A percentile compares a stretch with the other conserved stretches of the same genome.
Evolutionary conservation across 2,888 invertebrate genomes (phyloP).

Genomic region (Dryocosmus kuriphilus): DNA sequence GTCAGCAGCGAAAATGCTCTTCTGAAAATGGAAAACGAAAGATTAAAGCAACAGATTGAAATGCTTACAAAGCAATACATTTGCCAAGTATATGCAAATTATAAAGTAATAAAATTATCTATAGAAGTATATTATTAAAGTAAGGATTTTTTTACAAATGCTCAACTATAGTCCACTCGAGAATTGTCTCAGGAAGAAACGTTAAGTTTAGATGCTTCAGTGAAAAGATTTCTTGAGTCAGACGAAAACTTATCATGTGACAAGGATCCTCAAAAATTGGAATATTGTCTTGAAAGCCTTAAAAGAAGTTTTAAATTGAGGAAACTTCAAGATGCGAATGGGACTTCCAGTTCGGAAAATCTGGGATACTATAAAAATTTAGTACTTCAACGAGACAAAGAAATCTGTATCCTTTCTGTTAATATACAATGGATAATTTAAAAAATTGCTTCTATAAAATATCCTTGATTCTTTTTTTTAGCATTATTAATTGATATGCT

Average conservation of each 20-base stretch:
- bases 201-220: constrained; percentile 40
- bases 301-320: constrained; percentile 44
- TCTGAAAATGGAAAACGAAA: constrained; percentile 76
- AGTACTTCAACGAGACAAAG: constrained; percentile 72
- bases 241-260: constrained; percentile 63
- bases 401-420: constrained; percentile 75
- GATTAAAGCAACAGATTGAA: constrained; percentile 71
- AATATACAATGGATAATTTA: background rate
- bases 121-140: background rate
- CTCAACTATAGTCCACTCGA: constrained; percentile 42
- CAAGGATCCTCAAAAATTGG: constrained; percentile 69
- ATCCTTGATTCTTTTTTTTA: constrained; percentile 45
- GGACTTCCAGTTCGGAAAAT: constrained; percentile 46
- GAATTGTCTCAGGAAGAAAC: constrained; percentile 36
- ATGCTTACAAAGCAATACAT: constrained; percentile 60
- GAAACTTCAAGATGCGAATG: constrained; percentile 36
- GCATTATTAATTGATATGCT: constrained; percentile 61
- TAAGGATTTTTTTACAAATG: background rate
- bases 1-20: constrained; percentile 77
- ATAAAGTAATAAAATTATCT: background rate
- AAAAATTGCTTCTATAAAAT: constrained; percentile 6
- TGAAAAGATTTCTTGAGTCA: constrained; percentile 60
- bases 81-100: constrained; percentile 42
- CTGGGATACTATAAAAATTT: constrained; percentile 70
- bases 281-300: constrained; percentile 69